Conservation (phyloP, 2,888 invertebrate species). For the Acleris sparsana region DNA sequence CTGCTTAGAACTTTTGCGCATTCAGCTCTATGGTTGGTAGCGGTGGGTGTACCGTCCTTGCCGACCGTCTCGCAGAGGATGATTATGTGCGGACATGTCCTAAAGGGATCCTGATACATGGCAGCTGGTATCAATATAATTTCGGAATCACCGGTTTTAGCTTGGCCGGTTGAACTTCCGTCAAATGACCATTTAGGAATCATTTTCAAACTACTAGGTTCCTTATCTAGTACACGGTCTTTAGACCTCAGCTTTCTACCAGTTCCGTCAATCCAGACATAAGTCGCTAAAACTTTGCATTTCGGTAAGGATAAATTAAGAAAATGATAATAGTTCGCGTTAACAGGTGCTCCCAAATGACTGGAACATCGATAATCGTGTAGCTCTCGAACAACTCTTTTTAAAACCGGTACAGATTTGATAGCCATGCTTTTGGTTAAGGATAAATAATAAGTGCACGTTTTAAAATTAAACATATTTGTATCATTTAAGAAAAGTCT, state of each 20-base stretch:
- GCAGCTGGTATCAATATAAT: conserved; percentile 94
- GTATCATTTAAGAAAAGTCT: no score
- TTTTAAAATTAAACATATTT: not conserved
- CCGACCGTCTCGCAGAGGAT: conserved; percentile 93
- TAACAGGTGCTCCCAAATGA: conserved; percentile 44
- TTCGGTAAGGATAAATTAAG: conserved; percentile 78
- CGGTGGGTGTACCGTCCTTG: conserved; percentile 89
- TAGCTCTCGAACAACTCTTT: conserved; percentile 5
- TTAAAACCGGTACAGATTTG: not conserved
- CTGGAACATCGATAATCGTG: conserved; percentile 32
- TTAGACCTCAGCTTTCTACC: conserved; percentile 88
- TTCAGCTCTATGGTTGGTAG: conserved; percentile 87
- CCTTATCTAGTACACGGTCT: conserved; percentile 85
- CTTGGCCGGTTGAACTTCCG: conserved; percentile 96
- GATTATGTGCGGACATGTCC: conserved; percentile 92
- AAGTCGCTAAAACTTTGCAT: conserved; percentile 85
- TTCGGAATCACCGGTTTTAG: conserved; percentile 92
- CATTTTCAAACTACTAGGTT: conserved; percentile 76
- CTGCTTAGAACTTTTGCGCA: conserved; percentile 84
- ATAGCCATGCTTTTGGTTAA: not conserved
- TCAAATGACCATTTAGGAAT: conserved; percentile 95
- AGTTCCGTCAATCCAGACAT: conserved; percentile 92
- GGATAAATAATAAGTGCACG: not conserved
- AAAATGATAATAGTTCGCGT: conserved; percentile 59
- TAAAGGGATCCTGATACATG: conserved; percentile 95